phyloP scores from a whole-genome alignment of 1,140 invertebrate genomes.

The Melitaea cinxia region DNA sequence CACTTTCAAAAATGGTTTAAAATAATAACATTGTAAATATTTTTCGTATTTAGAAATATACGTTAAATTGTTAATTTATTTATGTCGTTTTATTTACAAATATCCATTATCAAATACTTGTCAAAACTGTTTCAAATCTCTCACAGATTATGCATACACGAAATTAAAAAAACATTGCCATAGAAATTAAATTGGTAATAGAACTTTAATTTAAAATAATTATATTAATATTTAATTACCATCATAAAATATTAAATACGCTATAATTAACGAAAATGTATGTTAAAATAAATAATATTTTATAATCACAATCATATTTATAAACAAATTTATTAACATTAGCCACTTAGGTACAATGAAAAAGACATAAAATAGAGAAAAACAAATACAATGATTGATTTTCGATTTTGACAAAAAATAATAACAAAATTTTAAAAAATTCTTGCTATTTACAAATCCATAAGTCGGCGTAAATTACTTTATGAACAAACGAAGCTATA shows the following conservation, averaged over 20 bases:
- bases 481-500: slow-evolving; percentile 43
- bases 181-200: background rate
- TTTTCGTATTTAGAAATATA: background rate
- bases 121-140: no score
- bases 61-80: background rate
- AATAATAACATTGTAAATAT: background rate
- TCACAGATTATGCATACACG: background rate
- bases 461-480: slow-evolving; percentile 31
- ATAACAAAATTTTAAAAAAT: slow-evolving; percentile 60
- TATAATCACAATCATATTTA: background rate
- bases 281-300: background rate
- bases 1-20: slow-evolving; percentile 34
- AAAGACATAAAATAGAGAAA: slow-evolving; percentile 55
- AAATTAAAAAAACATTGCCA: background rate
- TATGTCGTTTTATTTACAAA: background rate
- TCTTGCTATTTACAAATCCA: slow-evolving; percentile 41
- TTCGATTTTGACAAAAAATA: slow-evolving; percentile 70
- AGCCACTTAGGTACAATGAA: background rate
- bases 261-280: background rate
- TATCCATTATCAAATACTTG: background rate
- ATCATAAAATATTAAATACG: background rate
- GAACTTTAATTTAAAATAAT: background rate
- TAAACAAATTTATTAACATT: background rate
- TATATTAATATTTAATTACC: background rate
- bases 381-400: slow-evolving; percentile 64